Evolutionary conservation across 2,888 invertebrate genomes (phyloP).

Genomic region (Cantharis nigra): DNA sequence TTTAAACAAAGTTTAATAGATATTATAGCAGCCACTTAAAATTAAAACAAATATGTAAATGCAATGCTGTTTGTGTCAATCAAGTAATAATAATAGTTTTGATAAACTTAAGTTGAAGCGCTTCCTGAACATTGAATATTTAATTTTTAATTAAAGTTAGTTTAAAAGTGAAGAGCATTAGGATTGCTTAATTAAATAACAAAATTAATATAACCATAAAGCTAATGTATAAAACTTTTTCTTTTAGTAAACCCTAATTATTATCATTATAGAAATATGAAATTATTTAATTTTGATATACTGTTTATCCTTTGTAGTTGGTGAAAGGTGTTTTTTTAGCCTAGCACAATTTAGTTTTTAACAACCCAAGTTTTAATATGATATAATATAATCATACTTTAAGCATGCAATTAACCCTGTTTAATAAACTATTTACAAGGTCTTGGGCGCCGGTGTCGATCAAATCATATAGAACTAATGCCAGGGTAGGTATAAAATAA

Average conservation of each 20-base stretch:
- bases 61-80: not conserved
- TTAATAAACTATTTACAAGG: not conserved
- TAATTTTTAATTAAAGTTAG: not conserved
- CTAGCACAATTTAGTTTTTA: not conserved
- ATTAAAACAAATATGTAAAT: not conserved
- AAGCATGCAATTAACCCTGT: not conserved
- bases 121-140: not conserved
- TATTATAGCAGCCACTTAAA: not conserved
- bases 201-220: not conserved
- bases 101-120: not conserved
- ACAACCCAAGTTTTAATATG: not conserved
- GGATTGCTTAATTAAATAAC: not conserved
- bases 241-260: not conserved
- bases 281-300: not conserved
- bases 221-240: too few species aligned
- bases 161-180: not conserved
- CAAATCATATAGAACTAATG: not conserved
- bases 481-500: not conserved
- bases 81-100: not conserved
- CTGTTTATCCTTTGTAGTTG: not conserved
- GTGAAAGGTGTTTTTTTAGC: not conserved
- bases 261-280: not conserved
- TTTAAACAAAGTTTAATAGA: not conserved
- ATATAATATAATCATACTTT: not conserved
- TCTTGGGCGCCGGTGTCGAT: not conserved